phyloP scores from a whole-genome alignment of 2,888 invertebrate species.

The Harpagoxenus sublaevis region DNA sequence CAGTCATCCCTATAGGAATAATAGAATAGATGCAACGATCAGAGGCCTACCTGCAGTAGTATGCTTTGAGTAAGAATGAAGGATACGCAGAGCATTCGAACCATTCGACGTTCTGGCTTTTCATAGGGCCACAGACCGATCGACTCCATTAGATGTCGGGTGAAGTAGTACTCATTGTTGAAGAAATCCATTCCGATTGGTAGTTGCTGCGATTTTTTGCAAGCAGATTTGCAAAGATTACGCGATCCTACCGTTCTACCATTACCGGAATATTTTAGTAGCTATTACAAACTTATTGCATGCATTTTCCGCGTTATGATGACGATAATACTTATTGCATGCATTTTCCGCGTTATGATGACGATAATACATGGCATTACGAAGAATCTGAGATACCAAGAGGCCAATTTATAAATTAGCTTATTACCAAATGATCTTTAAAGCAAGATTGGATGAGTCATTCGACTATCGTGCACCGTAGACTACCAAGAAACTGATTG shows the following conservation, averaged over 20 bases:
- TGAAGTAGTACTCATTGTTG: constrained; percentile 35
- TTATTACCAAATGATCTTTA: neutral
- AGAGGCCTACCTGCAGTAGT: constrained; percentile 23
- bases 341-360: constrained; percentile 20
- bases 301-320: constrained; percentile 21
- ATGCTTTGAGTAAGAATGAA: neutral
- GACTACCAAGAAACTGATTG: neutral
- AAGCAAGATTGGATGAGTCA: neutral
- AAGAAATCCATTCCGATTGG: constrained; percentile 35
- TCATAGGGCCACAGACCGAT: constrained; percentile 50
- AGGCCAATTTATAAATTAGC: constrained; percentile 34
- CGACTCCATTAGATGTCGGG: constrained; percentile 30
- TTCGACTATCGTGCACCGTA: neutral
- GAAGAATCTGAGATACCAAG: neutral
- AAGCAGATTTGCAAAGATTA: constrained; percentile 24
- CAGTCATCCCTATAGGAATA: neutral
- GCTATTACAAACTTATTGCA: constrained; percentile 23
- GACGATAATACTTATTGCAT: constrained; percentile 23
- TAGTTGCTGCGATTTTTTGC: neutral
- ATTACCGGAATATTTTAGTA: constrained; percentile 22
- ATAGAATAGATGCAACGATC: constrained; percentile 1
- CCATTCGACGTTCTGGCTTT: constrained; percentile 13
- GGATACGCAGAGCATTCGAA: constrained; percentile 7
- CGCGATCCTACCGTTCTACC: neutral
- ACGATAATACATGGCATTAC: constrained; percentile 23